Conservation (phyloP, 2,113 vertebrate species). For the Myrmecophaga tridactyla region DNA sequence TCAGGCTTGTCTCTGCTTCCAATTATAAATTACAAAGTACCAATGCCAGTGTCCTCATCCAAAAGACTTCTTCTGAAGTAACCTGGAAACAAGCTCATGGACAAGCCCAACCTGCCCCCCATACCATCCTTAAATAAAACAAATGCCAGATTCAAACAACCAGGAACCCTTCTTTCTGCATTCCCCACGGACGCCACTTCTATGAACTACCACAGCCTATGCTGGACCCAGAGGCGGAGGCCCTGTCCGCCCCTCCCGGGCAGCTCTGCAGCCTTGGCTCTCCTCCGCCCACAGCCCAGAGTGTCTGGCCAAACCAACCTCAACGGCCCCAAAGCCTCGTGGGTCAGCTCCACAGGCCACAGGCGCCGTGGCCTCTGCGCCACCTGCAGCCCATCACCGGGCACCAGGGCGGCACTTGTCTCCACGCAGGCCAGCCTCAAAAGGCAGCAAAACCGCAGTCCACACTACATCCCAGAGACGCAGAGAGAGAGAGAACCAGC, state of each 20-base stretch:
- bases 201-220: neutral
- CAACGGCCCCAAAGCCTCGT: too few species aligned
- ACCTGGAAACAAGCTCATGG: neutral
- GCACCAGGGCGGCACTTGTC: too few species aligned
- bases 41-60: neutral
- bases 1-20: neutral
- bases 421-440: too few species aligned
- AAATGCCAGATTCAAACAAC: neutral
- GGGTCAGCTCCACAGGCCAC: too few species aligned
- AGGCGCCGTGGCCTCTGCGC: too few species aligned
- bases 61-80: neutral
- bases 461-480: neutral
- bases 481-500: neutral
- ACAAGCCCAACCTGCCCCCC: neutral
- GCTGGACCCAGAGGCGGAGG: too few species aligned
- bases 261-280: slow-evolving; percentile 86
- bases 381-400: too few species aligned
- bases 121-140: neutral
- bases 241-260: too few species aligned
- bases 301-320: too few species aligned
- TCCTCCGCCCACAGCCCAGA: slow-evolving; percentile 92
- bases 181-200: neutral
- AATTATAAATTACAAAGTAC: neutral
- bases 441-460: too few species aligned
- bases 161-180: too few species aligned